Evolutionary conservation across 2,888 invertebrate species (phyloP).

Genomic region (Coenonympha glycerion): DNA sequence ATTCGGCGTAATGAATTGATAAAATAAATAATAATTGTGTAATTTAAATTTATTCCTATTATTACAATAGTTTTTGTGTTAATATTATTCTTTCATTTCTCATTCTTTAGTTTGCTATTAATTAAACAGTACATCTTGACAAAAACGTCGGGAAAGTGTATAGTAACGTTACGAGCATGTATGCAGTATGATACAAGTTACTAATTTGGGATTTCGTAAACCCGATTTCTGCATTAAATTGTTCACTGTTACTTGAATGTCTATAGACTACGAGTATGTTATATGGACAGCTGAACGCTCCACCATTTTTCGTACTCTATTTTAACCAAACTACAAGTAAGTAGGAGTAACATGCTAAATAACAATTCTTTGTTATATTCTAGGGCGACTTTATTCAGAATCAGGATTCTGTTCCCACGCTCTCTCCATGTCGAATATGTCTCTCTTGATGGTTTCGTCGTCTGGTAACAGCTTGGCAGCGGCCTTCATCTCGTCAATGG

Average conservation of each 20-base stretch:
- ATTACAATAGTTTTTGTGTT: conserved; percentile 44
- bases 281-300: too few relatives aligned
- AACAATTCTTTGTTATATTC: too few relatives aligned
- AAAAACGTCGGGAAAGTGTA: too few relatives aligned
- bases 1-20: conserved; percentile 17
- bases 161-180: too few relatives aligned
- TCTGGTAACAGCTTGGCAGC: conserved; percentile 81
- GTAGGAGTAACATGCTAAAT: too few relatives aligned
- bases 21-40: conserved; percentile 25
- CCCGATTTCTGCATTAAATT: too few relatives aligned
- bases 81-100: conserved; percentile 16
- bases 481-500: conserved; percentile 83
- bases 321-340: too few relatives aligned
- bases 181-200: too few relatives aligned
- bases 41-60: conserved; percentile 46
- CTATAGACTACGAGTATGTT: too few relatives aligned
- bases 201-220: too few relatives aligned
- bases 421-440: conserved; percentile 82
- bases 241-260: too few relatives aligned
- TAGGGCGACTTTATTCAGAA: conserved; percentile 54
- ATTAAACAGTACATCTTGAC: background rate
- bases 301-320: too few relatives aligned
- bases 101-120: conserved; percentile 3
- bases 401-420: conserved; percentile 87
- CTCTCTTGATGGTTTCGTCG: conserved; percentile 76